Conservation (phyloP, 2,113 vertebrate genomes). For the Rutilus rutilus region DNA sequence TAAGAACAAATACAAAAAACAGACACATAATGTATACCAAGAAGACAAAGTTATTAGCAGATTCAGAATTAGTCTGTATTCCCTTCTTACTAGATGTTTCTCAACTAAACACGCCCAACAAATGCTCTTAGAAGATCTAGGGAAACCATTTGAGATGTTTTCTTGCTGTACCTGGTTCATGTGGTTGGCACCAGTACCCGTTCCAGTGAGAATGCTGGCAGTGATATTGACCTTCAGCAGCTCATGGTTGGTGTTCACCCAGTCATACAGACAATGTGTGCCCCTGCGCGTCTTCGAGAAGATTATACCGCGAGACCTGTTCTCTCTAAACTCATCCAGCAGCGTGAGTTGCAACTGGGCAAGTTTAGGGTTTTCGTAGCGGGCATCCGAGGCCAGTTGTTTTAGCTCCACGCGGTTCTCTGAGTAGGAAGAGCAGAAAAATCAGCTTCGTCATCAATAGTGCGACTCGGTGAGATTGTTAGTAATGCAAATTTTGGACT, state of each 20-base stretch:
- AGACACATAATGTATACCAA: not conserved
- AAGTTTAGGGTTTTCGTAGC: slow-evolving; percentile 86
- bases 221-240: slow-evolving; percentile 71
- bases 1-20: slow-evolving; percentile 52
- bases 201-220: slow-evolving; percentile 77
- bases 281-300: slow-evolving; percentile 87
- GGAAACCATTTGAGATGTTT: not conserved
- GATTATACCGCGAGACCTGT: slow-evolving; percentile 77
- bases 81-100: not conserved
- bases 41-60: not conserved
- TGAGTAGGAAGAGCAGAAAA: slow-evolving; percentile 59
- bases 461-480: not conserved
- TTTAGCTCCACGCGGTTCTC: slow-evolving; percentile 71
- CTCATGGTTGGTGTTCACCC: slow-evolving; percentile 74
- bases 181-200: slow-evolving; percentile 77
- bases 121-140: not conserved
- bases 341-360: slow-evolving; percentile 78
- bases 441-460: not conserved
- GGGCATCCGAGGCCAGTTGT: slow-evolving; percentile 51
- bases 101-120: not conserved
- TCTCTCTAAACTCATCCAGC: slow-evolving; percentile 71
- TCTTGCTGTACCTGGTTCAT: slow-evolving; percentile 87
- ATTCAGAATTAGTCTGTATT: not conserved
- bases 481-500: not conserved
- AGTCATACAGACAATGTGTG: slow-evolving; percentile 77